These are phyloP conservation scores for Drosophila yakuba DNA, from an alignment of 1,140 invertebrate species.

Conservation along the genomic window DNA sequence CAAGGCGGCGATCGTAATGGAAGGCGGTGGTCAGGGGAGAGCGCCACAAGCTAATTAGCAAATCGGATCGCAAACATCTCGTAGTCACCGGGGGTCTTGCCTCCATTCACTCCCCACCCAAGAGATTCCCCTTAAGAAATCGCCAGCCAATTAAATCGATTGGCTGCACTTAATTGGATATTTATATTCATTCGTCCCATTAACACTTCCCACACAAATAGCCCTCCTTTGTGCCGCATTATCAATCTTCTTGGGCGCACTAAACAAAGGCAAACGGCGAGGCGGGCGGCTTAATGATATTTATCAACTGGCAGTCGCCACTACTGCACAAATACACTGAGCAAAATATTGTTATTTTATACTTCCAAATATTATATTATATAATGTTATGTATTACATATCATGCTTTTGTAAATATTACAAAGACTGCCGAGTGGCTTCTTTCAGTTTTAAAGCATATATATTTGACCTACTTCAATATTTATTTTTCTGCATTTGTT, in stretches of 20 bases:
- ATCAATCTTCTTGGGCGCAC: slow-evolving; percentile 33
- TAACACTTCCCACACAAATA: slow-evolving; percentile 31
- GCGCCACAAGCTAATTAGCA: slow-evolving; percentile 36
- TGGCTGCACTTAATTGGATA: slow-evolving; percentile 41
- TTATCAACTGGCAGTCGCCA: slow-evolving; percentile 62
- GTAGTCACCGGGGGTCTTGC: slow-evolving; percentile 9
- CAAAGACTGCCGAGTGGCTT: too few relatives aligned
- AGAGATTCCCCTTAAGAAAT: background rate
- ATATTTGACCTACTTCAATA: too few relatives aligned
- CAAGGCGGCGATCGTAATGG: slow-evolving; percentile 48
- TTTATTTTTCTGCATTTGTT: too few relatives aligned
- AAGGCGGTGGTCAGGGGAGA: slow-evolving; percentile 14
- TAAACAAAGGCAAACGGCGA: slow-evolving; percentile 24
- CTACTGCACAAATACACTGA: slow-evolving; percentile 5
- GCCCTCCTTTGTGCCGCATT: slow-evolving; percentile 33
- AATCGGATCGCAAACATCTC: slow-evolving; percentile 33
- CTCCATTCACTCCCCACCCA: slow-evolving; percentile 4
- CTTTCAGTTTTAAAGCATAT: too few relatives aligned
- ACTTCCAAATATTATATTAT: too few relatives aligned
- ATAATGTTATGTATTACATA: too few relatives aligned
- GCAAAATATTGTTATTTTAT: background rate
- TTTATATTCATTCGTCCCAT: slow-evolving; percentile 48
- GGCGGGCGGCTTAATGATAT: slow-evolving; percentile 59
- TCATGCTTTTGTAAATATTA: too few relatives aligned
- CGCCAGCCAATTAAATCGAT: slow-evolving; percentile 40